These are phyloP conservation scores for Apamea epomidion DNA, from an alignment of 2,888 invertebrate species.

Conservation along the genomic window DNA sequence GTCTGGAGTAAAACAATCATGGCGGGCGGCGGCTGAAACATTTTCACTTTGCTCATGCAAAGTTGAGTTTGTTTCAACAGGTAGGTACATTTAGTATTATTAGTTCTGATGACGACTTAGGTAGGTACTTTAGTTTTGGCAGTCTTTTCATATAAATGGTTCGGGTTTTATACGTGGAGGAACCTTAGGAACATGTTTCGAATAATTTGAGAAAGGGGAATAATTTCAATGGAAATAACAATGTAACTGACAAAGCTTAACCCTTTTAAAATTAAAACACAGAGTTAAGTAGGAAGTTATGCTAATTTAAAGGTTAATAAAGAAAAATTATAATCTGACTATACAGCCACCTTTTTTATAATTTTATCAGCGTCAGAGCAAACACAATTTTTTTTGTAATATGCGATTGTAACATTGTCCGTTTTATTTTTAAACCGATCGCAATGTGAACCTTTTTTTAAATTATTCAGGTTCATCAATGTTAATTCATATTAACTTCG, in stretches of 20 bases:
- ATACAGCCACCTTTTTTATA: no score
- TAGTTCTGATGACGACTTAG: neutral
- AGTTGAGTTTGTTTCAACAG: slow-evolving; percentile 34
- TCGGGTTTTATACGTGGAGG: neutral
- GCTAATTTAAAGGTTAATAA: no score
- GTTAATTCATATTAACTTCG: neutral
- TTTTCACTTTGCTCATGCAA: slow-evolving; percentile 6
- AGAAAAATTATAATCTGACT: no score
- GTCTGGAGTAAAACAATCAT: slow-evolving; percentile 39
- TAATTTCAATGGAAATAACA: neutral
- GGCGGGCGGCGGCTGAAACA: slow-evolving; percentile 15
- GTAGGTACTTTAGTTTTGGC: neutral
- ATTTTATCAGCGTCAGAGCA: neutral
- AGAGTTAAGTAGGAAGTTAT: no score
- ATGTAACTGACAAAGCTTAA: neutral
- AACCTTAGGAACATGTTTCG: neutral
- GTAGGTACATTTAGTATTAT: neutral
- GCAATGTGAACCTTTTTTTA: neutral
- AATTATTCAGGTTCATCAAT: neutral
- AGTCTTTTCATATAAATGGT: neutral
- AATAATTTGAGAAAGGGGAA: neutral
- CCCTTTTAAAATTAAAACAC: no score
- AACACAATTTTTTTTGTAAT: neutral
- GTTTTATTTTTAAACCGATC: neutral
- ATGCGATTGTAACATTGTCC: neutral